phyloP scores from a whole-genome alignment of 2,113 vertebrate species.

The Cygnus atratus region DNA sequence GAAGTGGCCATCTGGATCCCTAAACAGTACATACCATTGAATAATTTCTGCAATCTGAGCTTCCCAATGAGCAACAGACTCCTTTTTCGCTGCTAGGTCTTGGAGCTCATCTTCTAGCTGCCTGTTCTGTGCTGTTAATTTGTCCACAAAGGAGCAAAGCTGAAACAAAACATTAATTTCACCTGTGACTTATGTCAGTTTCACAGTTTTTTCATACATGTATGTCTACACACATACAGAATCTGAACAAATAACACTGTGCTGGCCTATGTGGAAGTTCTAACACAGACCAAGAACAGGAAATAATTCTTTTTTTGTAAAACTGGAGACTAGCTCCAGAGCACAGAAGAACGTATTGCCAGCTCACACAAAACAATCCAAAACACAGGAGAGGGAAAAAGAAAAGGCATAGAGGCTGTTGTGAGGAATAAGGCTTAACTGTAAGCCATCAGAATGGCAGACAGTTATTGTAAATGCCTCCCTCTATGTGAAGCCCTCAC shows the following conservation, averaged over 20 bases:
- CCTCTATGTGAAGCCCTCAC: background rate
- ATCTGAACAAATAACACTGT: background rate
- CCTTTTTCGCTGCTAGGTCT: slow-evolving; percentile 91
- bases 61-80: slow-evolving; percentile 97
- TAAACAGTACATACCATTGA: slow-evolving; percentile 84
- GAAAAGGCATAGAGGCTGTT: background rate
- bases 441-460: background rate
- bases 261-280: background rate
- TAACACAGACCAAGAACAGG: background rate
- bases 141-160: slow-evolving; percentile 92
- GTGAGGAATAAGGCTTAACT: background rate
- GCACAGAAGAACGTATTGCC: background rate
- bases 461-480: background rate
- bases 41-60: slow-evolving; percentile 99
- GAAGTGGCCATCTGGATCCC: background rate
- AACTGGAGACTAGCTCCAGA: background rate
- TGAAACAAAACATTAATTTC: slow-evolving; percentile 59
- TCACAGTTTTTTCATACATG: background rate
- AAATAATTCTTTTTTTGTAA: background rate
- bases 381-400: background rate
- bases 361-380: background rate
- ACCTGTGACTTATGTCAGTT: background rate
- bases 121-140: slow-evolving; percentile 89
- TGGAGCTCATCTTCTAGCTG: slow-evolving; percentile 94
- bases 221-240: background rate